phyloP scores from a whole-genome alignment of 2,797 vertebrate species.

The Hypotaenidia okinawae region DNA sequence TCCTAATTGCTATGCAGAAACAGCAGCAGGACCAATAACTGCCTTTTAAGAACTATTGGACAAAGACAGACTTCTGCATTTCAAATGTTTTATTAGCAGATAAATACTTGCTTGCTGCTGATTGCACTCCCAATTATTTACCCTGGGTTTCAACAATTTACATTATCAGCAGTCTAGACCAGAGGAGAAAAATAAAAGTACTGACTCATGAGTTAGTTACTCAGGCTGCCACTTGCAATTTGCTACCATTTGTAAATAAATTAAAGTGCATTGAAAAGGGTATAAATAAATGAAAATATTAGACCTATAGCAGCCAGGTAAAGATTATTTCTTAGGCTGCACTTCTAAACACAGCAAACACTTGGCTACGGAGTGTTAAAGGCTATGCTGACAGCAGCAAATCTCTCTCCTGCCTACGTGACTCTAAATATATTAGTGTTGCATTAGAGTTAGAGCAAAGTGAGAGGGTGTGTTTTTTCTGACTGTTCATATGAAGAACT shows the following conservation, averaged over 20 bases:
- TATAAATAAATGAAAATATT: conserved; percentile 56
- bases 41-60: conserved; percentile 44
- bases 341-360: conserved; percentile 29
- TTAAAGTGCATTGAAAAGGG: conserved; percentile 20
- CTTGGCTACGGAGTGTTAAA: conserved; percentile 25
- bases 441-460: neutral
- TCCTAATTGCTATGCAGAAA: conserved; percentile 52
- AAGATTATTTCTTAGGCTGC: conserved; percentile 49
- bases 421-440: conserved; percentile 29
- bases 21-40: conserved; percentile 43
- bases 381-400: conserved; percentile 58
- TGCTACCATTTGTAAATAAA: conserved; percentile 48
- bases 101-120: conserved; percentile 49
- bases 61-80: conserved; percentile 43
- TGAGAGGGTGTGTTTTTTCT: neutral
- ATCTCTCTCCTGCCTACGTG: conserved; percentile 43
- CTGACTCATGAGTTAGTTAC: conserved; percentile 53
- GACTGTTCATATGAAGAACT: neutral
- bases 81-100: conserved; percentile 64
- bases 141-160: conserved; percentile 53
- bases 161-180: conserved; percentile 66
- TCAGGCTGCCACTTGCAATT: conserved; percentile 40
- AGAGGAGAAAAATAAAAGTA: conserved; percentile 31
- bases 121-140: conserved; percentile 54
- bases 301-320: conserved; percentile 40